Base-by-base conservation (phyloP, 2,888 invertebrate genomes). In the Plemyria rubiginata region DNA sequence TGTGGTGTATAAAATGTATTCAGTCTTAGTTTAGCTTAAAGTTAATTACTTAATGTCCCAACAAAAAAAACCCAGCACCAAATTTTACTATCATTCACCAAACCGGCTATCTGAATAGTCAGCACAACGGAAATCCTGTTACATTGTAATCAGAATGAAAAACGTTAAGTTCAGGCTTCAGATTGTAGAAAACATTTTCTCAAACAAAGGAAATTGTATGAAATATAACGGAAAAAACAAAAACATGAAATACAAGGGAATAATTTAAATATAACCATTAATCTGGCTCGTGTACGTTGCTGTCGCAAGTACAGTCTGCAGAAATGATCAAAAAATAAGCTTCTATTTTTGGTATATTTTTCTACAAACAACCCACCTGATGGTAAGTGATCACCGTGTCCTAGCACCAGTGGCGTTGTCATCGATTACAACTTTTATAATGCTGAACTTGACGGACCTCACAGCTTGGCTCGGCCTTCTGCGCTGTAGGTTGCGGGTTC, bases 231-330 rank as follows among this genome's bases (percentile, higher is more conserved):
- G 78, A 85, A 85, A 84, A 68, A 70, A 67, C 64, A 68, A 70
- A 64, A 79, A 81, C 78, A 81, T 81, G 81, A 83, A 85, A 84
- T 83, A 85, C 81, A 82, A 71, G 80, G 70, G 83, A 84, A 88
- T 85, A 87, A 90, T 91, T 92, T 91, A 88, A 92, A 90, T 90
- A 89, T 86, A 86, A 80, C 88, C 90, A 91, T 92, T 92, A 90
- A 90, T 92, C 90, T 88, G 81, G 82, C 82, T 82, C 81, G 79
- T 81, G 80, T 82, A 82, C 84, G 80, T 75, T 72, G 77, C 84
- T 86, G 90, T 86, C 85, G 81, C 84, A 76, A 68, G 84, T 82
- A 88, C 71, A 71, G 86, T 83, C 77, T 61, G 81, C 83, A 83
- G 68, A 80, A 79, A 67, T 69, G 66, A 61, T 48, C 1, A 45